Percentiles rank a stretch among this genome's conserved stretches.
Evolutionary conservation across 2,888 invertebrate species (phyloP).

Genomic region (Watsonalla binaria): DNA sequence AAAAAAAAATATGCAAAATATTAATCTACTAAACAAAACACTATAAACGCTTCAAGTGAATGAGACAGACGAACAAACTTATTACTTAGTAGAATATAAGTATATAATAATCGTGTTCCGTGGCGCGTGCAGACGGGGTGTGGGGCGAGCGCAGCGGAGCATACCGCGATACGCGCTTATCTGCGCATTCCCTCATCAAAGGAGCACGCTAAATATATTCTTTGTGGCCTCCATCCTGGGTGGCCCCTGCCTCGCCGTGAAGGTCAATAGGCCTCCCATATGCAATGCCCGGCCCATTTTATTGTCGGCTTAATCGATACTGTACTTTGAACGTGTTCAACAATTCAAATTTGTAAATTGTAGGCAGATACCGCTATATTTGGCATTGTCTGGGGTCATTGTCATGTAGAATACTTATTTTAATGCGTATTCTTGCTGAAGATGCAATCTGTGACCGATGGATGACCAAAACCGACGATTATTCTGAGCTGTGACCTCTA

Average conservation of each 20-base stretch:
- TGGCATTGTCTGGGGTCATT: background rate
- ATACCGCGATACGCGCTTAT: slow-evolving; percentile 52
- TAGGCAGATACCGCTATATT: background rate
- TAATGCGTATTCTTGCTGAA: background rate
- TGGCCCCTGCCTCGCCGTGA: slow-evolving; percentile 29
- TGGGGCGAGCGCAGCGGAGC: slow-evolving; percentile 32
- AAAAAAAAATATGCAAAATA: no score
- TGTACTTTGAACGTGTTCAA: background rate
- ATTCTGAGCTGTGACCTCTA: no score
- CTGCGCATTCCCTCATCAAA: slow-evolving; percentile 54
- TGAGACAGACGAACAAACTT: background rate
- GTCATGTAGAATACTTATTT: slow-evolving; percentile 1
- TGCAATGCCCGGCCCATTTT: slow-evolving; percentile 15
- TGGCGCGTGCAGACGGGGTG: slow-evolving; percentile 19
- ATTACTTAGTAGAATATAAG: background rate
- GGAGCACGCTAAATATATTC: slow-evolving; percentile 55
- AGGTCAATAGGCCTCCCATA: slow-evolving; percentile 25
- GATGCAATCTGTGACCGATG: background rate
- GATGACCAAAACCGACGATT: no score
- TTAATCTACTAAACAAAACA: no score
- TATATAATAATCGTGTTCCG: slow-evolving; percentile 14
- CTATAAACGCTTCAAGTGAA: no score
- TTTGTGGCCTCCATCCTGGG: slow-evolving; percentile 34
- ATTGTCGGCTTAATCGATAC: background rate
- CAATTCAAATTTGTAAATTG: background rate